Conservation (phyloP, 2,797 vertebrate species). For the Decapterus maruadsi region DNA sequence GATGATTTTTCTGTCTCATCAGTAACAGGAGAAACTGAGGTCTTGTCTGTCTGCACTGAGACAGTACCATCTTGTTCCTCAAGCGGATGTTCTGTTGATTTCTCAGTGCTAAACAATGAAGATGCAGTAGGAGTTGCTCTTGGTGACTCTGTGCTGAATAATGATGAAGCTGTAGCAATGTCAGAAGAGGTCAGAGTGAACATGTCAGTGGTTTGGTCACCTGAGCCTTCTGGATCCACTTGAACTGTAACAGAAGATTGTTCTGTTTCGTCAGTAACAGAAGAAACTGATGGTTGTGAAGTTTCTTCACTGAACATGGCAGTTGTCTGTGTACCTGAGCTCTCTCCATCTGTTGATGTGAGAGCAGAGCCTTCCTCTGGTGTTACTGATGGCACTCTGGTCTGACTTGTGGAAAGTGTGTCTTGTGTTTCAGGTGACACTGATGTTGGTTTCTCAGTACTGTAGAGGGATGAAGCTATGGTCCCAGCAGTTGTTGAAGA, state of each 20-base stretch:
- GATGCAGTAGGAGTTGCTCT: slow-evolving; percentile 7
- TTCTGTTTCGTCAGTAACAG: neutral
- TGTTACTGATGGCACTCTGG: neutral
- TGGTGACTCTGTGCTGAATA: too few species aligned
- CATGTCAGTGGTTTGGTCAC: too few species aligned
- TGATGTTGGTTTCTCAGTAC: slow-evolving; percentile 16
- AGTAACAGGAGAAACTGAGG: too few species aligned
- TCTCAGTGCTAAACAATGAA: slow-evolving; percentile 32
- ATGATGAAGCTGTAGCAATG: too few species aligned
- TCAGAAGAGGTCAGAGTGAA: too few species aligned
- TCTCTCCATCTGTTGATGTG: too few species aligned
- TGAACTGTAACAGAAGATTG: too few species aligned
- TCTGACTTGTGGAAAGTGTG: neutral
- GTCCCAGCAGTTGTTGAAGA: neutral
- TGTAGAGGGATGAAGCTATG: neutral
- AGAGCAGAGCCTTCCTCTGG: too few species aligned
- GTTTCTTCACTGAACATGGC: too few species aligned
- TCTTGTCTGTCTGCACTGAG: neutral
- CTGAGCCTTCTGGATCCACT: too few species aligned
- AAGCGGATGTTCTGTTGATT: neutral
- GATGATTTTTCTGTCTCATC: too few species aligned
- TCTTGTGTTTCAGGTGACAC: neutral
- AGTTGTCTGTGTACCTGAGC: too few species aligned
- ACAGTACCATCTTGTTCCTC: neutral
- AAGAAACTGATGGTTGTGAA: neutral